phyloP scores from a whole-genome alignment of 2,888 invertebrate species.

The Stegophylla sp. region DNA sequence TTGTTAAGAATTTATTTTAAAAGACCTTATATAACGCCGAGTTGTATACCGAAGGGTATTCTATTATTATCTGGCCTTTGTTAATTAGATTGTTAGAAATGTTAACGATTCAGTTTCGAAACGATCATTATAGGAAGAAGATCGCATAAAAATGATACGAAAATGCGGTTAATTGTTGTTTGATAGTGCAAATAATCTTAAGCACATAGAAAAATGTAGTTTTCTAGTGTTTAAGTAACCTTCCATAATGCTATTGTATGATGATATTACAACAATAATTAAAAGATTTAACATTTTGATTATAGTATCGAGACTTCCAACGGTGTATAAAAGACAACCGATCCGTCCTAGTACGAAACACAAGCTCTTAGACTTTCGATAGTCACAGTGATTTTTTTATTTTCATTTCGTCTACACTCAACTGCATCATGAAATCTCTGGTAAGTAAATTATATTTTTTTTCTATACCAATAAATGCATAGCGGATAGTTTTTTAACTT shows the following conservation, averaged over 20 bases:
- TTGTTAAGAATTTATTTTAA: constrained; percentile 5
- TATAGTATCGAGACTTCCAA: constrained; percentile 38
- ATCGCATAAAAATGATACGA: constrained; percentile 50
- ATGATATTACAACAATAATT: constrained; percentile 41
- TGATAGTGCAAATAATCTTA: constrained; percentile 4
- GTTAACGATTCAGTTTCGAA: constrained; percentile 52
- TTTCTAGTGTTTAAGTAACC: constrained; percentile 23
- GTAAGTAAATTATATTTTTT: constrained; percentile 19
- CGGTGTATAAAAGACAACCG: constrained; percentile 45
- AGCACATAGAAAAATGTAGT: constrained; percentile 41
- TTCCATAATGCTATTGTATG: background rate
- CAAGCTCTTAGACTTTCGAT: constrained; percentile 12
- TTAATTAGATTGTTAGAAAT: constrained; percentile 23
- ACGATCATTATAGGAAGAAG: constrained; percentile 50
- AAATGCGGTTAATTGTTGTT: constrained; percentile 56
- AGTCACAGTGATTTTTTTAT: constrained; percentile 20
- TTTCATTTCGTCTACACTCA: background rate
- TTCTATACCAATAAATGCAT: too few relatives aligned
- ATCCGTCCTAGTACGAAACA: background rate
- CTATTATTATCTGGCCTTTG: background rate
- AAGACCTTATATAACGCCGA: background rate
- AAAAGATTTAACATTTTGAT: constrained; percentile 44
- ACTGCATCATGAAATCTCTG: constrained; percentile 31
- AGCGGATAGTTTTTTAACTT: too few relatives aligned
- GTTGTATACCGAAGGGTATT: constrained; percentile 11